Base-by-base conservation (phyloP, 2,113 vertebrate species). In the Leucosticte australis region DNA sequence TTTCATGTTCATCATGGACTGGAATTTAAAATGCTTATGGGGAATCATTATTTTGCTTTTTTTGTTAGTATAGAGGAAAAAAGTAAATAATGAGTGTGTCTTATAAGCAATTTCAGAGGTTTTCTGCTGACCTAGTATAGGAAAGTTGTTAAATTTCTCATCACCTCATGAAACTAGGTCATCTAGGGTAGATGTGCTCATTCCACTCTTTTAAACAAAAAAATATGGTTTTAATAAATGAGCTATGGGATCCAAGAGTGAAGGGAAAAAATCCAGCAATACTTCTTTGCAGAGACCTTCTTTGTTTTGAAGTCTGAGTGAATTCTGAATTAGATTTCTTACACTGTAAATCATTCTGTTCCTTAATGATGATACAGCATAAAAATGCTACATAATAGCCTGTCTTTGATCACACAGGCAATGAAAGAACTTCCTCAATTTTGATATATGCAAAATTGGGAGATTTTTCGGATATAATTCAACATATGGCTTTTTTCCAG, bases 281-380 rank as follows among this genome's bases (percentile, higher is more conserved):
- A n/a, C 6, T 67, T 88, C 35, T 70, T 60, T 89, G 23, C 18
- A 59, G 80, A 88, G 64, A 41, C 23, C 16, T 27, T 49, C 23
- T 88, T 68, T 91, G 41, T 95, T 95, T 95, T 91, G 70, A 89
- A 62, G 14, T 44, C 41, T 55, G 47, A 56, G 19, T 75, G 79
- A 93, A 70, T 77, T 77, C 21, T 70, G 60, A 86, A 63, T 70
- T 83, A 15, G 16, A 37, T 89, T 83, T 67, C 42, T 80, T 74
- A 35, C 4, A 9, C 4, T 71, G 17, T 67, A 83, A 94, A 71
- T 89, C 15, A 73, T 44, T 79, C 28, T 68, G 44, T 79, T 89
- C 31, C 41, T 85, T 87, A 64, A 84, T 68, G 77, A 27, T 90
- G 63, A 71, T 64, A 37, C 24, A 57, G 79, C 53, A 69, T 78